Evolutionary conservation across 2,888 invertebrate species (phyloP), one percentile per base, ranked within the genome.

Genomic region (Leptinotarsa rubiginosa): DNA sequence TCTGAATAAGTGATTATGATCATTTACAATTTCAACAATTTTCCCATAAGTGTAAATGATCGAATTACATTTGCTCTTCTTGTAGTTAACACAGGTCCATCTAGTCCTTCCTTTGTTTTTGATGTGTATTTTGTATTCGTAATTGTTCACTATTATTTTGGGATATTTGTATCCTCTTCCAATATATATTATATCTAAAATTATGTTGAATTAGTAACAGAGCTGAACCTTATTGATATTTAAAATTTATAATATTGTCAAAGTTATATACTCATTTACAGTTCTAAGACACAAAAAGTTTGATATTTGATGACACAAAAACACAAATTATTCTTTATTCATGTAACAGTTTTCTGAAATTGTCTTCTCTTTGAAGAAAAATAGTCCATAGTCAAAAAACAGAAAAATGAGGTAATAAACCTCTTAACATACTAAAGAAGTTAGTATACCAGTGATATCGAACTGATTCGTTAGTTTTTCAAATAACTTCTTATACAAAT

Each of bases 111-210:
- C 77, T 20, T 74, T n/a, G 18, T 72, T 73, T 47, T 76, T 72
- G 12, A 66, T 41, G 49, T 81, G 80, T 15, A 83, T 73, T 59
- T 77, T 78, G 68, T 77, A 82, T 62, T 81, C 80, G 64, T 80
- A 76, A 4, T 78, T 74, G 47, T 83, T 79, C 20, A 82, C 67
- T 16, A 83, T 75, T 10, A 83, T 75, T 74, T 77, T 81, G 16
- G 82, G 82, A 64, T 83, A 78, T 70, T 82, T 84, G 54, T 79
- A 77, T 52, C 81, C 82, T 72, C 76, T 77, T 47, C 78, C 76
- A 52, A 84, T 73, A 77, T 83, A 83, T 31, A 83, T 80, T 4
- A 75, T 66, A 62, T 72, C 81, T 81, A 75, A 78, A 81, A 80
- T 70, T 13, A 52, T 41, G 49, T 49, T 10, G 59, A 31, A 56